Evolutionary conservation across 2,113 vertebrate species (phyloP).

Genomic region (Ciconia maguari): DNA sequence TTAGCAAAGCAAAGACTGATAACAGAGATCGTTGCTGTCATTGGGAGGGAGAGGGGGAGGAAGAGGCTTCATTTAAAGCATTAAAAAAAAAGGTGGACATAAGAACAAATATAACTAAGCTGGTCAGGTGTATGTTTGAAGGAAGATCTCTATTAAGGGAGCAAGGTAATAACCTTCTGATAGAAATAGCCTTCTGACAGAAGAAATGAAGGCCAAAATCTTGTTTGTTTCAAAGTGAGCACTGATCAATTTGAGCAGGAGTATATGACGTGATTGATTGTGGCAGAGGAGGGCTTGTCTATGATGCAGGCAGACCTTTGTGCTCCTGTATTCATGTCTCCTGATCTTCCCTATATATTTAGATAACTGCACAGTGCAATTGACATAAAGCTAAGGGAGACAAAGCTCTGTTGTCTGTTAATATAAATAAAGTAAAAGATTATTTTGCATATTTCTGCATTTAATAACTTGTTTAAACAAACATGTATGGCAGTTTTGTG

Average conservation of each 20-base stretch:
- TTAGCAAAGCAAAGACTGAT: not conserved
- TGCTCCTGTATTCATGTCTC: not conserved
- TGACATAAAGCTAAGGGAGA: not conserved
- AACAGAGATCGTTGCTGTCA: not conserved
- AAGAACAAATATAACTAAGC: not conserved
- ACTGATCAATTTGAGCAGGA: not conserved
- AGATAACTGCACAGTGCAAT: not conserved
- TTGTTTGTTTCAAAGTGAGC: not conserved
- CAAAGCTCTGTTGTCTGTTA: not conserved
- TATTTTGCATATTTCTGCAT: not conserved
- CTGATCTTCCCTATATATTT: not conserved
- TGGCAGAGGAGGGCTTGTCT: not conserved
- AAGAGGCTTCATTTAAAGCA: not conserved
- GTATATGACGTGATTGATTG: accelerated
- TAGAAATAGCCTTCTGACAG: not conserved
- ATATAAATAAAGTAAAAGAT: not conserved
- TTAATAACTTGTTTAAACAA: not conserved
- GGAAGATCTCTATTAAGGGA: not conserved
- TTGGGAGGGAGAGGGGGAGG: not conserved
- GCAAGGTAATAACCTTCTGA: not conserved
- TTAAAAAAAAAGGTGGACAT: not conserved
- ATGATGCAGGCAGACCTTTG: not conserved
- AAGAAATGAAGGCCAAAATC: not conserved
- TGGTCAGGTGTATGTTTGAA: not conserved
- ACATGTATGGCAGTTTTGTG: not conserved